phyloP scores from a whole-genome alignment of 2,888 invertebrate species.

The Leistus spinibarbis region DNA sequence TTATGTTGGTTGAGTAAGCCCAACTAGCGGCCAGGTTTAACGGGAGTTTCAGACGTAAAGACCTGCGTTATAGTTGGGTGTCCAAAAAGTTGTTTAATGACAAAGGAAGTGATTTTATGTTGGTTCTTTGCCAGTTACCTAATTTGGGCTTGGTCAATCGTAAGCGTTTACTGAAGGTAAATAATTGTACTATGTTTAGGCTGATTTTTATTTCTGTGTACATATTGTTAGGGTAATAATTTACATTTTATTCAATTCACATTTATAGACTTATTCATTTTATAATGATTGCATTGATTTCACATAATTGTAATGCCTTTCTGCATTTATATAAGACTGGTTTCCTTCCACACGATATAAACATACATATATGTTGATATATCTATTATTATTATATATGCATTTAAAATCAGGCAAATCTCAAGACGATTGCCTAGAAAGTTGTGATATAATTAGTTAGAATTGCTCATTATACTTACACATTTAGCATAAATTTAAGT shows the following conservation, averaged over 20 bases:
- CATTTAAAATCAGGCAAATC: constrained; percentile 13
- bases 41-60: no score
- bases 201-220: not conserved
- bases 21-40: no score
- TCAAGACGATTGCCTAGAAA: constrained; percentile 36
- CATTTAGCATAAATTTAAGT: constrained; percentile 44
- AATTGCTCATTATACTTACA: constrained; percentile 53
- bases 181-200: not conserved
- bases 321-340: constrained; percentile 39
- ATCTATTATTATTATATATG: constrained; percentile 4
- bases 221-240: constrained; percentile 18
- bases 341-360: constrained; percentile 33
- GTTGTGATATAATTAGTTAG: constrained; percentile 53
- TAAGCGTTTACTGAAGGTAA: not conserved
- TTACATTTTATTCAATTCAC: constrained; percentile 32
- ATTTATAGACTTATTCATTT: constrained; percentile 20
- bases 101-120: no score
- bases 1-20: no score
- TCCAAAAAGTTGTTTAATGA: no score
- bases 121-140: not conserved
- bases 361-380: not conserved
- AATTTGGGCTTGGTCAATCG: not conserved
- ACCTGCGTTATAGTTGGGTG: no score
- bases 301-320: constrained; percentile 36
- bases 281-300: constrained; percentile 21